phyloP scores from a whole-genome alignment of 2,888 invertebrate genomes.

The Parascotia fuliginaria region DNA sequence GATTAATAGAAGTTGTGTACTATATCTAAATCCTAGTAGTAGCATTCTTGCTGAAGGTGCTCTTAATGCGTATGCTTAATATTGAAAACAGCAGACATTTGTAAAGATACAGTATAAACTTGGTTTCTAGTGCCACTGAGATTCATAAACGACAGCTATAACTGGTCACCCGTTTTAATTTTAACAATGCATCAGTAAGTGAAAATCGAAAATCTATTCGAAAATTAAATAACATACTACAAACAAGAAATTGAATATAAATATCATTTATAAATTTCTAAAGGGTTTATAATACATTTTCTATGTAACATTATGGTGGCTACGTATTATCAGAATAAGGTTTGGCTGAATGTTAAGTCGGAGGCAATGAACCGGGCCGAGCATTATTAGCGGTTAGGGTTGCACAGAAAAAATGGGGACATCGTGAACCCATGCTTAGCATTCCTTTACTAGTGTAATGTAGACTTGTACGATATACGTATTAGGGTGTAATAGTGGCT shows the following conservation, averaged over 20 bases:
- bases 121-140: too few relatives aligned
- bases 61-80: too few relatives aligned
- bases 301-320: slow-evolving; percentile 26
- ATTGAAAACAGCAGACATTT: too few relatives aligned
- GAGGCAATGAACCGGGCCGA: slow-evolving; percentile 44
- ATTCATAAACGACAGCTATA: too few relatives aligned
- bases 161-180: too few relatives aligned
- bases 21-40: too few relatives aligned
- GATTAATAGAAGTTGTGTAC: too few relatives aligned
- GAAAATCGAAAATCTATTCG: background rate
- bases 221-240: background rate
- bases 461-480: background rate
- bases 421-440: slow-evolving; percentile 23
- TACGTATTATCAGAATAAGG: slow-evolving; percentile 38
- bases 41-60: too few relatives aligned
- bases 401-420: slow-evolving; percentile 39
- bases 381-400: slow-evolving; percentile 55
- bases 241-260: background rate
- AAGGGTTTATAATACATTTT: slow-evolving; percentile 4
- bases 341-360: slow-evolving; percentile 29
- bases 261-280: slow-evolving; percentile 8
- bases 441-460: slow-evolving; percentile 26
- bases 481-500: too few relatives aligned
- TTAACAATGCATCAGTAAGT: too few relatives aligned
- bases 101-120: too few relatives aligned